Evolutionary conservation across 2,797 vertebrate genomes (phyloP).

Genomic region (Ciconia nigra): DNA sequence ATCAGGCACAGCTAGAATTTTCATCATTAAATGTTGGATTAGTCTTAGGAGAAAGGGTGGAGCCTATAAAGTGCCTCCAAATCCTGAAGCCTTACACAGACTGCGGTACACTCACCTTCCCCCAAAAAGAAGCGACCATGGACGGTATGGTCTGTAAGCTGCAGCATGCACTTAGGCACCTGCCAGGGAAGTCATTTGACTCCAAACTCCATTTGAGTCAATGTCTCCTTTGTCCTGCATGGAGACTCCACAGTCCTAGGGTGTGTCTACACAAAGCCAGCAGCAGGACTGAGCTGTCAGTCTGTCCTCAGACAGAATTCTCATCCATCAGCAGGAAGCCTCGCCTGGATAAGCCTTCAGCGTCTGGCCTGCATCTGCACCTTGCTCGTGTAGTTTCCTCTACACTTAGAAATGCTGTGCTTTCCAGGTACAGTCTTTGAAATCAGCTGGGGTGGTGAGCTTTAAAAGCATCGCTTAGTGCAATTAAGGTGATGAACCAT

Average conservation of each 20-base stretch:
- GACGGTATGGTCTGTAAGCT: background rate
- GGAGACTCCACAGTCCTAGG: background rate
- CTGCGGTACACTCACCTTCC: background rate
- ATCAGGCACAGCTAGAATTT: background rate
- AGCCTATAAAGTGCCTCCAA: background rate
- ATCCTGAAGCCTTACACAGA: background rate
- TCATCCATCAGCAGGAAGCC: background rate
- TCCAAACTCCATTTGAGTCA: too few relatives aligned
- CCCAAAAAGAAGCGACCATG: background rate
- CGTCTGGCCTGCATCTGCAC: background rate
- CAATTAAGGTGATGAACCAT: background rate
- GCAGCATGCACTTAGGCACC: background rate
- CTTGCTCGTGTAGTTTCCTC: background rate
- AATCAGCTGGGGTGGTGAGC: background rate
- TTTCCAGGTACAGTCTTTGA: background rate
- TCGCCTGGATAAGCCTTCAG: background rate
- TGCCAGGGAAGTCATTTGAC: background rate
- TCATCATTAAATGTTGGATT: background rate
- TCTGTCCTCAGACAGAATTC: background rate
- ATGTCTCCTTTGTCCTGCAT: background rate
- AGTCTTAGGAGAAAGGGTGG: background rate
- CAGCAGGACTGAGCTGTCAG: background rate
- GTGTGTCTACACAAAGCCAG: background rate
- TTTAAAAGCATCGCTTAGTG: background rate
- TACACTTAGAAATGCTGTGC: background rate